Base-by-base conservation (phyloP, 30 jellyfish, hydroid and myxozoan species). In the Hydractinia echinata region DNA sequence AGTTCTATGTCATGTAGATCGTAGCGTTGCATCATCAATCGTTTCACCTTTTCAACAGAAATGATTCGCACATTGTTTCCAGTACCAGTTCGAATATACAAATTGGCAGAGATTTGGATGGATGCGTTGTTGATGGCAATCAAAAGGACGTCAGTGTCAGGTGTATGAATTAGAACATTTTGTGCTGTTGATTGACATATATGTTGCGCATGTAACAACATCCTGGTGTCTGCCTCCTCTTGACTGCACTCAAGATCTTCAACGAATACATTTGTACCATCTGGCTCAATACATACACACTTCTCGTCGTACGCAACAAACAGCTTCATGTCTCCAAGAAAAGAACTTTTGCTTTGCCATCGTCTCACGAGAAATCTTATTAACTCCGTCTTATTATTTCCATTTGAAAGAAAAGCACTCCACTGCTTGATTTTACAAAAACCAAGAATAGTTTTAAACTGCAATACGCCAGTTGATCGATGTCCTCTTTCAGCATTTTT, bases 51-150 rank as follows among this genome's bases (percentile, higher is more conserved):
- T 11, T 69, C 76, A 21, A 79, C 85, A 20, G 79, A 67, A 20
- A 79, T 69, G 78, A 79, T 79, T 66, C 86, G 44, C 54, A 64
- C 86, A 53, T 69, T 79, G 78, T 53, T 79, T 79, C 61, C 61
- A 53, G 86, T 79, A 60, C 86, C 83, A 79, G 83, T 53, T 52
- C 60, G 54, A n/a, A 44, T 67, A 79, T 55, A 79, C 66, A 64
- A 48, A 30, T 68, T 68, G 21, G 50, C 79, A 11, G 79, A 48
- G 21, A 68, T 68, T 68, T 68, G 79, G 21, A 48, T 11, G 21
- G 79, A 0, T 68, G 79, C 21, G 53, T 15, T n/a, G n/a, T n/a
- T 48, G 53, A 68, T 68, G 51, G 51, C 53, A 48, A 68, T 68
- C 15, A 15, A 30, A 68, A 68, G 69, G 19, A 58, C 19, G 19